Base-by-base conservation (phyloP, 2,888 invertebrate species). In the Cinara cedri region DNA sequence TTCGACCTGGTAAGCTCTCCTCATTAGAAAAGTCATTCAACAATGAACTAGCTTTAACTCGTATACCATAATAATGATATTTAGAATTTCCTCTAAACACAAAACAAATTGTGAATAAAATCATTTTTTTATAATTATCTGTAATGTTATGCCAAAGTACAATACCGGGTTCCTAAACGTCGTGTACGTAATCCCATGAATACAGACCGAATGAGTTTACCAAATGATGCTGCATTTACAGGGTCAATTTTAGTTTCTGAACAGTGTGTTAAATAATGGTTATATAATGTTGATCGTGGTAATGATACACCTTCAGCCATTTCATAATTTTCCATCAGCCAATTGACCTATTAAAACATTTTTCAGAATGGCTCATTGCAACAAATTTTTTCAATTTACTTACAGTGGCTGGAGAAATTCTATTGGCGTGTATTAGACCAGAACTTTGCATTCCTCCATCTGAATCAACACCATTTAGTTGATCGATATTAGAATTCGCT, bases 51-150 rank as follows among this genome's bases (percentile, higher is more conserved):
- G 95, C 94, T 87, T 98, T 98, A 80, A 98, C 94, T 51, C 98
- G 90, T 83, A 99, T 98, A n/a, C 99, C 99, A 88, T 99, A 98
- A 87, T 99, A 99, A 88, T 99, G 99, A 86, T 99, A 99, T 86
- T 98, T 98, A 44, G 97, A 98, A 88, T 98, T 98, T 51, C 98
- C 98, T 84, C 95, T 92, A 85, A 66, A 86, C 86, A 82, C 70
- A 46, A 60, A 63, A 80, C 16, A 76, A n/a, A 4, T 19, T 14
- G 21, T 26, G 14, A 24, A 63, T 76, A 57, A 46, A 55, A 75
- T 49, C 49, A 57, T 11, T 42, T 34, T 6, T 34, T 6, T 71
- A 80, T 13, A 82, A 51, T 60, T 19, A 62, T 19, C 46, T 62
- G 9, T 3, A 6, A 34, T 34, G 34, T 34, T 6, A 34, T 4